Conservation (phyloP, 23 tunicate species). For the Halocynthia aurantium region DNA sequence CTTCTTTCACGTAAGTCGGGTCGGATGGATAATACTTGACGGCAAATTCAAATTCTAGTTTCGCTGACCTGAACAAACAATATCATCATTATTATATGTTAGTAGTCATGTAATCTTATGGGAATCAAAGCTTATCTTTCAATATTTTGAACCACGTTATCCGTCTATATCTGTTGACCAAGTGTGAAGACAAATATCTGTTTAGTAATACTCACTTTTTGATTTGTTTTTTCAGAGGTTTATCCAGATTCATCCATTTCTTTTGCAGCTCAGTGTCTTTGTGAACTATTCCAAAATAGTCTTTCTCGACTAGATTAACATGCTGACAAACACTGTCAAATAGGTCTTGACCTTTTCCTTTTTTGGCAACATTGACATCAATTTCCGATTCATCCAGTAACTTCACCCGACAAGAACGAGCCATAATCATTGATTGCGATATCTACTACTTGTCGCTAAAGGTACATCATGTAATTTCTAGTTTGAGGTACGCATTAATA, state of each 20-base stretch:
- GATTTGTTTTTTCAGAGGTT: slow-evolving; percentile 45
- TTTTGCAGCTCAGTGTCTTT: slow-evolving; percentile 19
- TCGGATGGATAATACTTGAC: slow-evolving; percentile 66
- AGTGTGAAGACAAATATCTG: not conserved
- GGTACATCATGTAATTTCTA: not conserved
- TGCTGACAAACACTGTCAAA: slow-evolving; percentile 8
- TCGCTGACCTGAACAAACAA: not conserved
- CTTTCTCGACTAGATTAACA: slow-evolving; percentile 18
- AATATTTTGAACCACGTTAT: too few species aligned
- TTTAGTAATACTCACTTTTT: slow-evolving; percentile 37
- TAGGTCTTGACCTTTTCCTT: slow-evolving; percentile 1
- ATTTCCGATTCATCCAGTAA: slow-evolving; percentile 14
- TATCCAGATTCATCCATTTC: slow-evolving; percentile 44
- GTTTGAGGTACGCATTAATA: not conserved
- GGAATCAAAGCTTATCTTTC: too few species aligned
- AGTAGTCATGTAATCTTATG: too few species aligned
- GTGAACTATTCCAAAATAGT: slow-evolving; percentile 47
- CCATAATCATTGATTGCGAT: not conserved
- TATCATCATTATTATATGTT: too few species aligned
- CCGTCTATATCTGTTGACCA: too few species aligned
- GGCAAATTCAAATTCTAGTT: slow-evolving; percentile 17
- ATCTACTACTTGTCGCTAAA: not conserved
- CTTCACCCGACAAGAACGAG: not conserved
- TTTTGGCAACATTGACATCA: slow-evolving; percentile 9
- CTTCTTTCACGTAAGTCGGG: slow-evolving; percentile 60